Evolutionary conservation across 2,113 vertebrate species (phyloP), one percentile per base, ranked within the genome.

Genomic region (Leptobrachium leishanense): DNA sequence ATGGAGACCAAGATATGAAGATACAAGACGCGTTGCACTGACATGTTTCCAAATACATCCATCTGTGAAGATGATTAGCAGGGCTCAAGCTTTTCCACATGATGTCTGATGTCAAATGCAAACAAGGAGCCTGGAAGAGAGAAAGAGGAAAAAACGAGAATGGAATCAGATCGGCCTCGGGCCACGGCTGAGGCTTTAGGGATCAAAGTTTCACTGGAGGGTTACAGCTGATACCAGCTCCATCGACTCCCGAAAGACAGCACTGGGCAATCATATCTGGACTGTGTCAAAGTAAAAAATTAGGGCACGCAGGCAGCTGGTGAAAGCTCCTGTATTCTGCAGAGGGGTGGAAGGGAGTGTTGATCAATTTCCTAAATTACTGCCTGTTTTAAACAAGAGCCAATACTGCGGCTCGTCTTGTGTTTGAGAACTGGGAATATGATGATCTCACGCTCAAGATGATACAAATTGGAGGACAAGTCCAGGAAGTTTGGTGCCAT

Each of bases 181-280:
- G 75, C 55, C 76, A 77, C 76, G 62, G 43, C 20, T 40, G 67
- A 77, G 76, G 76, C 76, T 70, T 77, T 55, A 77, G 67, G 76
- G 76, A 77, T 77, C 76, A 77, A 77, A 77, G 76, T 67, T 77
- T 77, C 12, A 67, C 76, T 70, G 67, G 76, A 77, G 76, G 76
- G 66, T 77, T 77, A 71, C 76, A 20, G 54, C 76, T 77, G 76
- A 77, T 70, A 77, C 54, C 67, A 50, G 76, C 67, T 50, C 67
- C 40, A 20, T 53, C n/a, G 67, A 46, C 66, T 77, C 75, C 74
- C 57, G 65, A 76, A 76, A 76, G 65, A 53, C 74, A 68, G n/a
- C 65, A 59, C 68, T 7, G 53, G 53, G n/a, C 44, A 66, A 77
- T 77, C 68, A 70, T 63, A 77, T 77, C 76, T 63, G 68, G 76